phyloP scores from a whole-genome alignment of 2,888 invertebrate species.

The Hanleya hanleyi region DNA sequence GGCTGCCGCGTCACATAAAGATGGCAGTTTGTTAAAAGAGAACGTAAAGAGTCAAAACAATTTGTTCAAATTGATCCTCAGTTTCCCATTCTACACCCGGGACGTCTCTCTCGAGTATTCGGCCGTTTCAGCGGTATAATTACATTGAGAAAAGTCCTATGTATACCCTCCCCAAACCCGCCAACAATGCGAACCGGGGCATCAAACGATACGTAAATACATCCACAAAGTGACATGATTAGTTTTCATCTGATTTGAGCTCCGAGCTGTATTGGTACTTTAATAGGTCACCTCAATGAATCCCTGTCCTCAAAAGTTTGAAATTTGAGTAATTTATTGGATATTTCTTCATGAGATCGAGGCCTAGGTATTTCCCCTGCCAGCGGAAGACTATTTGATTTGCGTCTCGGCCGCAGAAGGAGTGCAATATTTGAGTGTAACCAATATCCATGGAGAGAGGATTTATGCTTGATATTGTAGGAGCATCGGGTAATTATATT shows the following conservation, averaged over 20 bases:
- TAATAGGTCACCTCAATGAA: too few species aligned
- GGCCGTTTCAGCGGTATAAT: background rate
- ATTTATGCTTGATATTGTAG: too few species aligned
- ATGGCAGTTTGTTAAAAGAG: background rate
- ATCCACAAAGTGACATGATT: background rate
- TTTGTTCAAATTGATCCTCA: conserved; percentile 5
- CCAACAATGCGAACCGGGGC: background rate
- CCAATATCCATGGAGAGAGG: too few species aligned
- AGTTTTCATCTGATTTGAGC: conserved; percentile 2
- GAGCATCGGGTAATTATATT: too few species aligned
- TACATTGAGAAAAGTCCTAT: background rate
- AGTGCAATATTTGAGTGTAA: too few species aligned
- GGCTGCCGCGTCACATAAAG: background rate
- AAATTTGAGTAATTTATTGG: too few species aligned
- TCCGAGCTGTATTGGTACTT: too few species aligned
- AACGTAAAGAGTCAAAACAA: background rate
- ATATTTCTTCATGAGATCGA: too few species aligned
- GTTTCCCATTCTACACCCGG: background rate
- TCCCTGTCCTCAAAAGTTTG: too few species aligned
- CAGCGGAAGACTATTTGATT: too few species aligned
- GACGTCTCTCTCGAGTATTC: background rate
- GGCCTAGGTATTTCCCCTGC: too few species aligned
- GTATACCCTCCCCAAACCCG: background rate
- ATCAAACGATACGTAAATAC: conserved; percentile 9
- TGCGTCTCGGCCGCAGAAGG: too few species aligned